phyloP scores from a whole-genome alignment of 2,113 vertebrate genomes.

The Coracopsis vasa region DNA sequence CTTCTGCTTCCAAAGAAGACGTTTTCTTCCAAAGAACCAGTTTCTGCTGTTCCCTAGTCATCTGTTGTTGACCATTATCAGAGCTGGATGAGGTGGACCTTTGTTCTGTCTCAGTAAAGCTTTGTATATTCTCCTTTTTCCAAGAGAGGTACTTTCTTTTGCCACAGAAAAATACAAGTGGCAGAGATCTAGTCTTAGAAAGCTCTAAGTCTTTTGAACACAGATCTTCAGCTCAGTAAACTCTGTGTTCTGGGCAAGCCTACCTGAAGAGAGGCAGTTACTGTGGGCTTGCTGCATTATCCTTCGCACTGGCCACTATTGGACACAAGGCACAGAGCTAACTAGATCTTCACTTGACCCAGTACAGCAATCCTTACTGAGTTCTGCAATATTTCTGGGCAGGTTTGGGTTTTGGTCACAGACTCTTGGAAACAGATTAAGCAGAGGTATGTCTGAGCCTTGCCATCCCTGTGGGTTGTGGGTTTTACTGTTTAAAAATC shows the following conservation, averaged over 20 bases:
- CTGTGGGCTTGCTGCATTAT: neutral
- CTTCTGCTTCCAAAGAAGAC: neutral
- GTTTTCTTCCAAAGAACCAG: neutral
- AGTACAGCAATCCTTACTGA: neutral
- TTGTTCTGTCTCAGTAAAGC: neutral
- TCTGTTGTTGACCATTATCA: neutral
- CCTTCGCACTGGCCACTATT: neutral
- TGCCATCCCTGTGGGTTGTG: neutral
- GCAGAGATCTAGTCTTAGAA: neutral
- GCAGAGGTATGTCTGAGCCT: neutral
- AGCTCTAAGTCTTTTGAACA: neutral
- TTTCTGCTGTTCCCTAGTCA: neutral
- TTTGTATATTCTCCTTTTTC: neutral
- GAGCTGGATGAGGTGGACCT: neutral
- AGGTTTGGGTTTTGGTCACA: neutral
- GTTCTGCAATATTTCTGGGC: neutral
- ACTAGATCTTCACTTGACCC: neutral
- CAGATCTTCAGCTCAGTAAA: neutral
- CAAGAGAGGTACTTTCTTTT: neutral
- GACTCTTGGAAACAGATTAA: neutral
- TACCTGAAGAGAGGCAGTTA: neutral
- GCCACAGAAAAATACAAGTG: neutral
- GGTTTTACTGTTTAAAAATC: neutral
- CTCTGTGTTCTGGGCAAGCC: neutral
- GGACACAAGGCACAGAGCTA: neutral